Evolutionary conservation across 2,888 invertebrate species (phyloP).

Genomic region (Dynastes hyllus): DNA sequence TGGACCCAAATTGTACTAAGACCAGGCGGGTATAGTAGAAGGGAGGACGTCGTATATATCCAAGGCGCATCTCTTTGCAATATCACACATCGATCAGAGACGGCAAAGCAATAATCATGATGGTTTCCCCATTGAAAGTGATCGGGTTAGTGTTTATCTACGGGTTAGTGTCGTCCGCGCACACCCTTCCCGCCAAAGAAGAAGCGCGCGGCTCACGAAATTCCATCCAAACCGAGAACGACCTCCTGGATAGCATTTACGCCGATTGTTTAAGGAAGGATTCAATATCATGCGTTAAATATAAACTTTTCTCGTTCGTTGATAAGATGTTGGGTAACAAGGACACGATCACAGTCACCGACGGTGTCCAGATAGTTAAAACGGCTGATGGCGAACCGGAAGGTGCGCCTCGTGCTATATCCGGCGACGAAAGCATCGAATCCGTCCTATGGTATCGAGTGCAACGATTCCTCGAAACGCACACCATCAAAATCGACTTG

Average conservation of each 20-base stretch:
- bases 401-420: slow-evolving; percentile 84
- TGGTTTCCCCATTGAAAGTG: slow-evolving; percentile 64
- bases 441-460: slow-evolving; percentile 79
- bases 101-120: slow-evolving; percentile 55
- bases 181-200: slow-evolving; percentile 82
- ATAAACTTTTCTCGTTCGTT: slow-evolving; percentile 89
- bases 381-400: slow-evolving; percentile 79
- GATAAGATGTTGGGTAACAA: slow-evolving; percentile 89
- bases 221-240: slow-evolving; percentile 81
- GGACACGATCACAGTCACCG: slow-evolving; percentile 85
- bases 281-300: slow-evolving; percentile 88
- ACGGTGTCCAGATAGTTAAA: slow-evolving; percentile 88
- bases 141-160: slow-evolving; percentile 73
- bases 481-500: slow-evolving; percentile 88
- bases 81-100: slow-evolving; percentile 67
- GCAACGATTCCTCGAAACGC: slow-evolving; percentile 84
- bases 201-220: slow-evolving; percentile 74
- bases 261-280: slow-evolving; percentile 88
- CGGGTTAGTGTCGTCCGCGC: slow-evolving; percentile 72
- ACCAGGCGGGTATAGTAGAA: slow-evolving; percentile 63
- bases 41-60: slow-evolving; percentile 70
- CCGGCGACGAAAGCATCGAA: slow-evolving; percentile 79
- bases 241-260: slow-evolving; percentile 85
- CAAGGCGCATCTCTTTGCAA: slow-evolving; percentile 64
- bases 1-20: slow-evolving; percentile 71